Conservation (phyloP, 2,797 vertebrate species). For the Mycteria americana region DNA sequence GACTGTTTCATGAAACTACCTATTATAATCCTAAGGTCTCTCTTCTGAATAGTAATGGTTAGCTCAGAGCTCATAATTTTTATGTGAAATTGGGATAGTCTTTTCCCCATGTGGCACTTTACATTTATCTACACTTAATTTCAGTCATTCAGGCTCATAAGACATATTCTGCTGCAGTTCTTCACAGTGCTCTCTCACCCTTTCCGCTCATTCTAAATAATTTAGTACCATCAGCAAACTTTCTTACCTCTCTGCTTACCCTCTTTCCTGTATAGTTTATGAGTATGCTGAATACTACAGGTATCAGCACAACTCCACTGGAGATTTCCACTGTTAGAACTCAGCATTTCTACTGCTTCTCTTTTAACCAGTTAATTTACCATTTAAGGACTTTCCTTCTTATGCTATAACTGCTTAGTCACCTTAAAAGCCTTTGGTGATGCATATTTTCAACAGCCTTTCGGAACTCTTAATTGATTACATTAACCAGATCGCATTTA, state of each 20-base stretch:
- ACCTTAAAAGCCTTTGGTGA: background rate
- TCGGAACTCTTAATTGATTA: background rate
- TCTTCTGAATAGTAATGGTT: conserved; percentile 37
- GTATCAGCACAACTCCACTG: background rate
- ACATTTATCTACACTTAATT: conserved; percentile 31
- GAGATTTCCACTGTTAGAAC: background rate
- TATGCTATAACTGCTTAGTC: background rate
- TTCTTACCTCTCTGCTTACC: background rate
- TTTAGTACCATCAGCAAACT: background rate
- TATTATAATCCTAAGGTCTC: background rate
- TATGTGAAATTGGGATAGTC: conserved; percentile 27
- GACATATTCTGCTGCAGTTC: background rate
- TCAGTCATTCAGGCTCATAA: background rate
- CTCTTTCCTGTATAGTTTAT: background rate
- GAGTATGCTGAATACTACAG: background rate
- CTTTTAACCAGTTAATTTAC: background rate
- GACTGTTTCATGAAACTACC: background rate
- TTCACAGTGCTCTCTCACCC: background rate
- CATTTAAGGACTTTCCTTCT: background rate
- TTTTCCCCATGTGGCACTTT: conserved; percentile 9
- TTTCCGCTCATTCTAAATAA: background rate
- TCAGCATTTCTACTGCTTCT: background rate
- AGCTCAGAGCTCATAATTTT: conserved; percentile 17
- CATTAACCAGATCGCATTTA: background rate
- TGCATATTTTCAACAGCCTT: background rate